Conservation (phyloP, 1,140 invertebrate genomes). For the Heterodera schachtii region DNA sequence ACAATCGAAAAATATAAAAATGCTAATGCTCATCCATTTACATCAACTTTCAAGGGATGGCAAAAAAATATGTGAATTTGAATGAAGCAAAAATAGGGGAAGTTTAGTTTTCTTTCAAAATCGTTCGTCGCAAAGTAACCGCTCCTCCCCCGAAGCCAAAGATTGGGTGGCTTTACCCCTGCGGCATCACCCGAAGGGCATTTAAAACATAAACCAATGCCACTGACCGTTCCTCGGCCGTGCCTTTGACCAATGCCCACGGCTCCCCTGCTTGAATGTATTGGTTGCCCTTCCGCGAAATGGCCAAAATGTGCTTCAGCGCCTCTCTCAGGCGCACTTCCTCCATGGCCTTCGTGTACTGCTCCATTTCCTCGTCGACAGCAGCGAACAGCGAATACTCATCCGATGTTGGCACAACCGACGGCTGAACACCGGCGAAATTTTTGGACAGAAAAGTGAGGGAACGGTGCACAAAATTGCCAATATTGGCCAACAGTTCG, state of each 20-base stretch:
- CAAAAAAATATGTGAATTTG: too few species aligned
- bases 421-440: conserved; percentile 79
- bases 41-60: too few species aligned
- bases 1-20: conserved; percentile 25
- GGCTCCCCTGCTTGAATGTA: conserved; percentile 92
- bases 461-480: conserved; percentile 91
- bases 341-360: conserved; percentile 81
- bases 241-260: conserved; percentile 88
- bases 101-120: too few species aligned
- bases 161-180: too few species aligned
- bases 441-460: conserved; percentile 85
- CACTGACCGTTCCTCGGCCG: conserved; percentile 64
- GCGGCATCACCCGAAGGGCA: too few species aligned
- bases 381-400: conserved; percentile 79
- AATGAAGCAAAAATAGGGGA: too few species aligned
- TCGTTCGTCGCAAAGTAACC: too few species aligned
- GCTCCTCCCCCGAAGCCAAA: too few species aligned
- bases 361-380: conserved; percentile 79
- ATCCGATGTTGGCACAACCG: conserved; percentile 73
- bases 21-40: neutral
- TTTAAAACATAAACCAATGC: too few species aligned
- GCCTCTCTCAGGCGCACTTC: conserved; percentile 80
- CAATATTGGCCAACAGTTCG: conserved; percentile 93
- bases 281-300: conserved; percentile 90
- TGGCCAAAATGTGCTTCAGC: conserved; percentile 80